phyloP scores from a whole-genome alignment of 2,888 invertebrate species.

The Xanthorhoe spadicearia region DNA sequence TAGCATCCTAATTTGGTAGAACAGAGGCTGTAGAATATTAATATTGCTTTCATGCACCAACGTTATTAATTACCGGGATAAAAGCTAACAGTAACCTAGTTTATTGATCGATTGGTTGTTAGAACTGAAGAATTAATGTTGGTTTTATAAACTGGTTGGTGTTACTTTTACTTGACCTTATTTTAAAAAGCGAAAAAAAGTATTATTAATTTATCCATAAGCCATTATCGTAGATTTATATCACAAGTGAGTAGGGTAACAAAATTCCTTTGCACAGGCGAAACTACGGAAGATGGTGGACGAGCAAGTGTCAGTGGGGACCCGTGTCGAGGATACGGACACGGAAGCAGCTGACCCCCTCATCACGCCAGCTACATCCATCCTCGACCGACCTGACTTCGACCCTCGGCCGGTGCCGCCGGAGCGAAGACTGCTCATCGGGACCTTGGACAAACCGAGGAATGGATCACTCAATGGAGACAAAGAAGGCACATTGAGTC shows the following conservation, averaged over 20 bases:
- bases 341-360: slow-evolving; percentile 82
- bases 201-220: background rate
- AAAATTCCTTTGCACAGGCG: slow-evolving; percentile 76
- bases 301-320: slow-evolving; percentile 90
- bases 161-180: no score
- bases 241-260: no score
- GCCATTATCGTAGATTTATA: background rate
- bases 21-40: slow-evolving; percentile 7
- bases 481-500: slow-evolving; percentile 75
- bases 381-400: slow-evolving; percentile 66
- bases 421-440: slow-evolving; percentile 74
- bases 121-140: background rate
- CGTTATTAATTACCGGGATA: background rate
- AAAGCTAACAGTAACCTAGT: background rate
- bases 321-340: slow-evolving; percentile 85
- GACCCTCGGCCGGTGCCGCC: slow-evolving; percentile 73
- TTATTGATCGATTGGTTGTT: background rate
- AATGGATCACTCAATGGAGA: slow-evolving; percentile 78
- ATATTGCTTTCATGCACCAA: slow-evolving; percentile 8
- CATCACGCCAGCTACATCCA: slow-evolving; percentile 82
- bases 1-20: slow-evolving; percentile 22
- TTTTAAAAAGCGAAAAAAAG: no score
- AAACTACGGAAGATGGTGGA: slow-evolving; percentile 95
- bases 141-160: no score
- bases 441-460: slow-evolving; percentile 75